Conservation (phyloP, 2,888 invertebrate species). For the Syrista parreyssii region DNA sequence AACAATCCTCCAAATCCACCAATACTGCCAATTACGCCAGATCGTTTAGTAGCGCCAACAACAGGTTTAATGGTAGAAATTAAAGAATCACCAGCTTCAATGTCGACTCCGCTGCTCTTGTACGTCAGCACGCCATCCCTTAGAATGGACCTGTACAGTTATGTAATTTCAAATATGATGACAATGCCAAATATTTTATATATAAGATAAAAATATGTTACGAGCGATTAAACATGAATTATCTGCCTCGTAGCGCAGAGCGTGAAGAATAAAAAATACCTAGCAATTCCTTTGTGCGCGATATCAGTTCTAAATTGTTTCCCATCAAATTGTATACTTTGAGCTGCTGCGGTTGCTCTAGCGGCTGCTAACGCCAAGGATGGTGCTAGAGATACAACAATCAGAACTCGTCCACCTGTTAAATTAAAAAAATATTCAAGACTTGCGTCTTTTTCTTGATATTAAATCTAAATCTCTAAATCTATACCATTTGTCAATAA, state of each 20-base stretch:
- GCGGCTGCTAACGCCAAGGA: constrained; percentile 79
- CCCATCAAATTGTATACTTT: constrained; percentile 84
- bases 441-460: not conserved
- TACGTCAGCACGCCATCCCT: constrained; percentile 81
- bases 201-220: not conserved
- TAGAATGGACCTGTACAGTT: constrained; percentile 67
- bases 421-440: not conserved
- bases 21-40: constrained; percentile 83
- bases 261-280: constrained; percentile 62
- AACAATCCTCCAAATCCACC: constrained; percentile 97
- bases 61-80: constrained; percentile 85
- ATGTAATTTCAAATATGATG: constrained; percentile 19
- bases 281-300: constrained; percentile 85
- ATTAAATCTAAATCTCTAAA: not conserved
- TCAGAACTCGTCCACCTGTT: constrained; percentile 86
- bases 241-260: too few relatives aligned
- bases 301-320: constrained; percentile 91
- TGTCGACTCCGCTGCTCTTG: constrained; percentile 92
- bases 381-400: constrained; percentile 77
- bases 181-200: not conserved
- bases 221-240: not conserved
- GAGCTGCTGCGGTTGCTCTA: constrained; percentile 79
- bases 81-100: constrained; percentile 89
- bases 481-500: constrained; percentile 78
- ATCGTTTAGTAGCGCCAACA: constrained; percentile 80